These are phyloP conservation scores for Lasioglossum zephyrum DNA, from an alignment of 2,888 invertebrate genomes.

Conservation along the genomic window DNA sequence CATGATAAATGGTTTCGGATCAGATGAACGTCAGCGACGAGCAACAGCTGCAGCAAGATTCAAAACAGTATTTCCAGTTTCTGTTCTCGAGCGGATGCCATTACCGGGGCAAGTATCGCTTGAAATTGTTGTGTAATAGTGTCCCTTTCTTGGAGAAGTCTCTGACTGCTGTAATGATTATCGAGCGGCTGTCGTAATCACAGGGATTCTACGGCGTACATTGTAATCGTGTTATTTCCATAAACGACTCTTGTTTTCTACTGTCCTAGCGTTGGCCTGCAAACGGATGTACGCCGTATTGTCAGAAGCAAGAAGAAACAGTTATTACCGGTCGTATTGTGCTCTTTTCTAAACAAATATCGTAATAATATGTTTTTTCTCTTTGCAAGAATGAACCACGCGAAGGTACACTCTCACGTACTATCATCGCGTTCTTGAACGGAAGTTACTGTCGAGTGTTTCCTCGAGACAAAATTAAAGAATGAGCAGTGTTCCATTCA, in stretches of 20 bases:
- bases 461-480: background rate
- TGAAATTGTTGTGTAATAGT: constrained; percentile 1
- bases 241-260: constrained; percentile 8
- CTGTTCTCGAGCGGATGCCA: background rate
- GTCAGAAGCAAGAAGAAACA: too few relatives aligned
- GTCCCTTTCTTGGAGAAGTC: constrained; percentile 1
- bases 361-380: background rate
- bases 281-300: background rate
- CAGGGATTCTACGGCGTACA: background rate
- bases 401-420: background rate
- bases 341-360: background rate
- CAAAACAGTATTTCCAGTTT: background rate
- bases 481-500: background rate
- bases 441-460: background rate
- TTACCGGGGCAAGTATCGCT: constrained; percentile 3
- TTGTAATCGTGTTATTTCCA: constrained; percentile 14
- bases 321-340: background rate
- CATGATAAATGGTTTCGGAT: background rate
- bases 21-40: background rate
- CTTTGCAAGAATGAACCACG: background rate
- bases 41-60: background rate
- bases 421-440: background rate
- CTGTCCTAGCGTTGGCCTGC: too few relatives aligned
- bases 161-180: background rate
- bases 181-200: constrained; percentile 10